Evolutionary conservation across 2,113 vertebrate species (phyloP), one percentile per base, ranked within the genome.

Genomic region (Myrmecophaga tridactyla): DNA sequence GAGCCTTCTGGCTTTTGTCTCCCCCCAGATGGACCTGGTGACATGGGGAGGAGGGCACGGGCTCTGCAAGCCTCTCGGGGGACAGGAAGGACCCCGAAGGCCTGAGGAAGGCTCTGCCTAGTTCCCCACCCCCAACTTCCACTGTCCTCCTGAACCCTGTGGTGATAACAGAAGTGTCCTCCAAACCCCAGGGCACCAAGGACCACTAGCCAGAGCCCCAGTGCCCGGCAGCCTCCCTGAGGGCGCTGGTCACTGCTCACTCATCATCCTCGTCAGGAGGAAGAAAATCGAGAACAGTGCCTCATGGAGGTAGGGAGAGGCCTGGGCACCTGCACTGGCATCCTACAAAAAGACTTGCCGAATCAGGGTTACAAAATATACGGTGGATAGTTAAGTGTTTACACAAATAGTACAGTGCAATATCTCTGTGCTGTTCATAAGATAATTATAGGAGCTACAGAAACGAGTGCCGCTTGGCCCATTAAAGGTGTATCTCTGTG

Each of bases 171-270:
- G 92, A 43, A 69, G 41, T 36, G 5, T 60, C 67, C 67, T 21
- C 48, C 58, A 77, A 58, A 39, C 23, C 18, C 3, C 25, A 11
- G 29, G 2, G 6, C 60, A 0, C 2, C 0, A 4, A 63, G 69
- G 41, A 8, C 27, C 39, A 21, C 65, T 1, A 5, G 5, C 60
- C 86, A 69, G 92, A 72, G 11, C 13, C 11, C 0, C 8, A 6
- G 53, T 13, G 23, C 12, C 91, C 76, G 51, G 56, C 70, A 31
- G 34, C 62, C 34, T n/a, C 11, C 58, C 63, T 18, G 17, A 34
- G 43, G 31, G 56, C 21, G 0, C 20, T 1, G 7, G 21, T 18
- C 53, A 41, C 27, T 36, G 67, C 48, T 27, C 7, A 25, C 8
- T 56, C 27, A 48, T 2, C 23, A 51, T 77, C 39, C 34, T 60